A percentile compares a stretch with the other conserved stretches of the same genome.
Conservation (phyloP, 2,888 invertebrate genomes). For the Idaea aversata region DNA sequence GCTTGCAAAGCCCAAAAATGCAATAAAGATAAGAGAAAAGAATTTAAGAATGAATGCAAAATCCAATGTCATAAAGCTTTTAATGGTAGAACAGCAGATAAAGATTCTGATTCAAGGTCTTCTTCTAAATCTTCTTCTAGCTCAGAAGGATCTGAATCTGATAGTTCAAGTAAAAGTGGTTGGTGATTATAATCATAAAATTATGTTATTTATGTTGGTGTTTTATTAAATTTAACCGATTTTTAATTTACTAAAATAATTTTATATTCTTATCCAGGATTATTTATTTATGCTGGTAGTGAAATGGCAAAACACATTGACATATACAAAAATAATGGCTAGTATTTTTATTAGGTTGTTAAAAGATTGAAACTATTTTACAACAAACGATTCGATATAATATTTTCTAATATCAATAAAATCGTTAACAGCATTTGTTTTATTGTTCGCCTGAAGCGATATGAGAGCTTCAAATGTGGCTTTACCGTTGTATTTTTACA, state of each 20-base stretch:
- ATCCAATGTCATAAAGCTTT: slow-evolving; percentile 33
- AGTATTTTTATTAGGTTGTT: not conserved
- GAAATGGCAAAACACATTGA: not conserved
- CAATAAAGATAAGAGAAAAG: slow-evolving; percentile 17
- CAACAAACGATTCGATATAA: not conserved
- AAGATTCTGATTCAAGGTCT: slow-evolving; percentile 10
- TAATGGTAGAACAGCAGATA: slow-evolving; percentile 6
- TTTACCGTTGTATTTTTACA: slow-evolving; percentile 27
- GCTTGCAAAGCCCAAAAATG: slow-evolving; percentile 36
- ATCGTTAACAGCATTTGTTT: slow-evolving; percentile 24
- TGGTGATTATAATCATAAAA: not conserved
- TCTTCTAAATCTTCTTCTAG: slow-evolving; percentile 18
- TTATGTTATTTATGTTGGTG: not conserved
- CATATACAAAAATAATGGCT: not conserved
- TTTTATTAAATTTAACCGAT: not conserved
- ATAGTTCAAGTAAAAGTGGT: not conserved
- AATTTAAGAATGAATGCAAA: slow-evolving; percentile 35
- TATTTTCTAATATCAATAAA: slow-evolving; percentile 29
- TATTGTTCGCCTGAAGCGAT: slow-evolving; percentile 24
- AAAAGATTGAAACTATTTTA: not conserved
- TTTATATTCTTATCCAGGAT: too few species aligned
- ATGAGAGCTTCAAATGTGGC: slow-evolving; percentile 44
- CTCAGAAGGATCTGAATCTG: not conserved
- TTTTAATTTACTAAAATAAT: not conserved
- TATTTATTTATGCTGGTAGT: too few species aligned